Conservation (phyloP, 1,140 invertebrate genomes). For the Mactra quadrangularis region DNA sequence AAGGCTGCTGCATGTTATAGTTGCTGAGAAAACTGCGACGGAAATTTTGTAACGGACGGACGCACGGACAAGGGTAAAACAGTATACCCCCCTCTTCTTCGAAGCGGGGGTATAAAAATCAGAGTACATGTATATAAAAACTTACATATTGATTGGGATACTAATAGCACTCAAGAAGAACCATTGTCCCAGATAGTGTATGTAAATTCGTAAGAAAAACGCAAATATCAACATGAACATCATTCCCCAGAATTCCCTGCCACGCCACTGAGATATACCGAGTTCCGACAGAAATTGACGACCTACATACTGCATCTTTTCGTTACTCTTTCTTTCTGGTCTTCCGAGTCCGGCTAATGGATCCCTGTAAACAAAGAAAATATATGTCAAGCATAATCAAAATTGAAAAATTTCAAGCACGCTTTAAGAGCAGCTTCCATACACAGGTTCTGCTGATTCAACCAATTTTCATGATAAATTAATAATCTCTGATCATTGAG, state of each 20-base stretch:
- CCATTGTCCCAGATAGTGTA: constrained; percentile 81
- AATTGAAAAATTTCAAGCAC: neutral
- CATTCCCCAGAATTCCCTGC: constrained; percentile 82
- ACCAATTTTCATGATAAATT: too few species aligned
- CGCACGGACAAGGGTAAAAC: too few species aligned
- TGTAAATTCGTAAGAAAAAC: constrained; percentile 76
- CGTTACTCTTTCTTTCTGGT: constrained; percentile 63
- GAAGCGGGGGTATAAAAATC: too few species aligned
- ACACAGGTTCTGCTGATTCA: too few species aligned
- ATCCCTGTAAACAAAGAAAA: constrained; percentile 64
- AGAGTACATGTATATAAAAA: constrained; percentile 11
- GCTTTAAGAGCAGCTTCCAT: too few species aligned
- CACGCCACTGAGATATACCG: constrained; percentile 81
- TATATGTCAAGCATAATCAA: neutral
- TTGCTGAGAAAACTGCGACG: too few species aligned
- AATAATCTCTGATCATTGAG: too few species aligned
- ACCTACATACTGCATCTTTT: constrained; percentile 78
- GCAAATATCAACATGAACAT: constrained; percentile 78
- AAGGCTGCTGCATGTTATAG: too few species aligned
- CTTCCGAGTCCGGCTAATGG: constrained; percentile 76
- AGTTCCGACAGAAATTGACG: constrained; percentile 80
- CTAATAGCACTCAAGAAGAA: constrained; percentile 76
- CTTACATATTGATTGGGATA: constrained; percentile 82
- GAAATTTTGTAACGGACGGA: too few species aligned
- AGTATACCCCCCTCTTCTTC: too few species aligned